phyloP scores from a whole-genome alignment of 1,140 invertebrate genomes.

The Schlechtendalia chinensis region DNA sequence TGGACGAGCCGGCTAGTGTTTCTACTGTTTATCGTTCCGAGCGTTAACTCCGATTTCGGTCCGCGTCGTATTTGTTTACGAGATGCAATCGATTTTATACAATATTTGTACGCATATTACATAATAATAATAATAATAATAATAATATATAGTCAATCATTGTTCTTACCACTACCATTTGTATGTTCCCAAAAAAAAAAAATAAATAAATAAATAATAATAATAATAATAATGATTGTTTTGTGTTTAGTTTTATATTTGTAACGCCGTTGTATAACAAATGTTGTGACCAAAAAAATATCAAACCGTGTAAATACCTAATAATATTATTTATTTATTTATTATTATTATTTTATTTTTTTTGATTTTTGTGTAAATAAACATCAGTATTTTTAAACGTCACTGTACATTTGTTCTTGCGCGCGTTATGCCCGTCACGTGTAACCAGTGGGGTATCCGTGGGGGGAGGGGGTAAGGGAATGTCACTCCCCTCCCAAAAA shows the following conservation, averaged over 20 bases:
- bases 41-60: not conserved
- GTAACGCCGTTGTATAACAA: not conserved
- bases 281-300: constrained; percentile 13
- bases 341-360: constrained; percentile 2
- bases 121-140: not conserved
- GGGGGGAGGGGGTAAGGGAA: too few relatives aligned
- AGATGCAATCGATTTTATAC: not conserved
- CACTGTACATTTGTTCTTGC: too few relatives aligned
- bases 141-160: not conserved
- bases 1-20: not conserved
- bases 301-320: constrained; percentile 16
- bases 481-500: too few relatives aligned
- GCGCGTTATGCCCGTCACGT: too few relatives aligned
- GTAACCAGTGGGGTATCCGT: too few relatives aligned
- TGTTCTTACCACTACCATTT: constrained; percentile 39
- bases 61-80: not conserved
- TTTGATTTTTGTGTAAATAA: constrained; percentile 41
- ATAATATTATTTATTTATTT: not conserved
- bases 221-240: not conserved
- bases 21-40: constrained; percentile 6
- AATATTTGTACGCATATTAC: not conserved
- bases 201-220: too few relatives aligned
- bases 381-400: constrained; percentile 34
- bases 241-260: constrained; percentile 3
- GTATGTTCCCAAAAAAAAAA: constrained; percentile 12